Conservation (phyloP, 2,113 vertebrate species). For the Tympanuchus pallidicinctus region DNA sequence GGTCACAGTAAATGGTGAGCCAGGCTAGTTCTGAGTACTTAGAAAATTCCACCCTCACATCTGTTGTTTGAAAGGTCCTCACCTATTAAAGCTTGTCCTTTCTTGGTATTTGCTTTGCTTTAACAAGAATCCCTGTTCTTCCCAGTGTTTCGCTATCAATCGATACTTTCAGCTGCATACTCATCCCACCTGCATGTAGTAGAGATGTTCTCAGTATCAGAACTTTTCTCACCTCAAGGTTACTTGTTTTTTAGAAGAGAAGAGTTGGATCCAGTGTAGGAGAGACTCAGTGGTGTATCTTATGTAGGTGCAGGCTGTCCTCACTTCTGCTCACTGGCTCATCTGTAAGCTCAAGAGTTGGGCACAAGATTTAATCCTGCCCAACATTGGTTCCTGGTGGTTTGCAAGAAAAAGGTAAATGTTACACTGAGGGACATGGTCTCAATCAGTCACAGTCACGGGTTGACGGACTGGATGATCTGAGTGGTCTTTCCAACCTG, state of each 20-base stretch:
- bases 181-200: fast-evolving
- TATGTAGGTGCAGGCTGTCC: not conserved
- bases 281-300: not conserved
- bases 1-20: not conserved
- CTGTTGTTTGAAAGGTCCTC: not conserved
- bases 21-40: not conserved
- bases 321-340: not conserved
- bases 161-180: not conserved
- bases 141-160: not conserved
- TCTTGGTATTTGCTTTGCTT: not conserved
- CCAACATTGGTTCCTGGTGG: not conserved
- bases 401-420: too few relatives aligned
- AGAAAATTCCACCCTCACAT: not conserved
- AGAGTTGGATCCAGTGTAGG: not conserved
- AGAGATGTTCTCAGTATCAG: not conserved
- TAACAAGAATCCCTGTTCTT: not conserved
- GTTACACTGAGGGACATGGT: too few relatives aligned
- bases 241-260: not conserved
- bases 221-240: not conserved
- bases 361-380: not conserved
- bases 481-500: too few relatives aligned
- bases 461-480: too few relatives aligned
- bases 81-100: not conserved
- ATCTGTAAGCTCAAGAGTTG: not conserved
- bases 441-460: too few relatives aligned